phyloP scores from a whole-genome alignment of 2,113 vertebrate genomes.

The Peromyscus maniculatus region DNA sequence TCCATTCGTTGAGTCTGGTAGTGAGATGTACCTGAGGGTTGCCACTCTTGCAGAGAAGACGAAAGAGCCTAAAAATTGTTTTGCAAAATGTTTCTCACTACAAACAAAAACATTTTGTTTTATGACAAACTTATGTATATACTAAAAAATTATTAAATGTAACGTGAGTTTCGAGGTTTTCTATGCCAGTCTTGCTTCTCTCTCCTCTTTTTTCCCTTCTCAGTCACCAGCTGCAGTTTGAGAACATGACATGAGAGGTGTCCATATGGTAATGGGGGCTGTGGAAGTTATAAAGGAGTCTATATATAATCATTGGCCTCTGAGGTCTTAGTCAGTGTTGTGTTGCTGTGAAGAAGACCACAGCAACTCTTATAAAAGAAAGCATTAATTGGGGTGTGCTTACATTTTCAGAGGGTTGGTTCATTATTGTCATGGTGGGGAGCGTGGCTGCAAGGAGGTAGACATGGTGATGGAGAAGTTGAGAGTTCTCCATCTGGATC shows the following conservation, averaged over 20 bases:
- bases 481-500: not conserved
- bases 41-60: not conserved
- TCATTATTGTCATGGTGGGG: not conserved
- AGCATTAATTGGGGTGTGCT: not conserved
- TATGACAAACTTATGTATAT: not conserved
- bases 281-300: not conserved
- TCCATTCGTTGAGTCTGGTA: not conserved
- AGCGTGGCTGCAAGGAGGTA: not conserved
- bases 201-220: not conserved
- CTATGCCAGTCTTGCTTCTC: not conserved
- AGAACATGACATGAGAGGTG: not conserved
- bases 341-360: not conserved
- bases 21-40: not conserved
- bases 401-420: not conserved
- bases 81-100: not conserved
- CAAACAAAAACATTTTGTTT: not conserved
- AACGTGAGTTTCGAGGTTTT: not conserved
- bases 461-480: not conserved
- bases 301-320: not conserved
- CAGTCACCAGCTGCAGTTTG: not conserved
- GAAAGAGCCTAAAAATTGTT: not conserved
- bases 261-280: not conserved
- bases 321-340: not conserved
- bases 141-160: not conserved
- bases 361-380: not conserved